phyloP scores from a whole-genome alignment of 2,113 vertebrate species.

The Onychostoma macrolepis region DNA sequence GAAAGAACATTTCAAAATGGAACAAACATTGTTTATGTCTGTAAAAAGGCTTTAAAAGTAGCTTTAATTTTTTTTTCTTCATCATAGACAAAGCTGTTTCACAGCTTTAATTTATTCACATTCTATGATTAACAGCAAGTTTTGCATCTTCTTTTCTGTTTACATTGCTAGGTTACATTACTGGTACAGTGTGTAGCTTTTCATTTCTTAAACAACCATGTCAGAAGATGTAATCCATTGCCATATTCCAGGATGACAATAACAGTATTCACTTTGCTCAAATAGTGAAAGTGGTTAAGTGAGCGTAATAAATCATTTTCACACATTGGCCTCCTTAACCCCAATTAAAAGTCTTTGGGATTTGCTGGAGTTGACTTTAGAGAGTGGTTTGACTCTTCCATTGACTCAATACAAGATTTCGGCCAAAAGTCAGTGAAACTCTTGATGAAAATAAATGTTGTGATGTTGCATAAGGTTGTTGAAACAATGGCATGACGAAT shows the following conservation, averaged over 20 bases:
- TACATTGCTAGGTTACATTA: neutral
- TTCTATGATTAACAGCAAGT: no score
- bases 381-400: neutral
- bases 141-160: neutral
- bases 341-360: neutral
- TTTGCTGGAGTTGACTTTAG: neutral
- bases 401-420: neutral
- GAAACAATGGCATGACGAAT: neutral
- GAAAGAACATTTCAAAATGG: neutral
- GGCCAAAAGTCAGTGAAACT: neutral
- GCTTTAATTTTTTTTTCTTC: no score
- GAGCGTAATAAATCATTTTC: neutral
- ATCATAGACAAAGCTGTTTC: neutral
- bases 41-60: neutral
- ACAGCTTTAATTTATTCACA: neutral
- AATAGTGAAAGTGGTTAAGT: neutral
- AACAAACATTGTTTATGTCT: neutral
- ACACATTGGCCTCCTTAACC: neutral
- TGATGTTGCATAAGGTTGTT: neutral
- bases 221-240: neutral
- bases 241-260: neutral
- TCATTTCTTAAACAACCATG: neutral
- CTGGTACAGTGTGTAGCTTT: neutral
- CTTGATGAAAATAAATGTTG: neutral
- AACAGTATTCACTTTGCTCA: neutral